phyloP scores from a whole-genome alignment of 2,797 vertebrate genomes.

The Crocidura indochinensis region DNA sequence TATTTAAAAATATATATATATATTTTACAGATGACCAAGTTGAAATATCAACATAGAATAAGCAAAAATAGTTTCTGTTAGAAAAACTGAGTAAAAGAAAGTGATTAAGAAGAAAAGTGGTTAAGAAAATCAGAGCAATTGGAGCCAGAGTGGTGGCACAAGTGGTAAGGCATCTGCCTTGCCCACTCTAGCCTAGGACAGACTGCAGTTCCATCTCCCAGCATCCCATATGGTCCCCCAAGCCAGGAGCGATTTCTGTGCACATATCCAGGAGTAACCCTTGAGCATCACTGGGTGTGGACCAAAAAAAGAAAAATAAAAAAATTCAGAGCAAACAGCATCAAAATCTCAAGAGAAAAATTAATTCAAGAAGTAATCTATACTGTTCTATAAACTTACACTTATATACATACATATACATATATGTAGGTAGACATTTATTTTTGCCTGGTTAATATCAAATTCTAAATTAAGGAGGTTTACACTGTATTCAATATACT shows the following conservation, averaged over 20 bases:
- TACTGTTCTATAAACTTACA: too few species aligned
- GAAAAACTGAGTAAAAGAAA: background rate
- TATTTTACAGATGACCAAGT: background rate
- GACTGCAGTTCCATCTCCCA: too few species aligned
- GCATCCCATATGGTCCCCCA: too few species aligned
- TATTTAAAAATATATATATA: too few species aligned
- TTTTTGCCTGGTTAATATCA: background rate
- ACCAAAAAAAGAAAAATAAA: background rate
- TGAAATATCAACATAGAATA: background rate
- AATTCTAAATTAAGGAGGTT: background rate
- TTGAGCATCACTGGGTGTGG: too few species aligned
- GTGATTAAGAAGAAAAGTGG: background rate
- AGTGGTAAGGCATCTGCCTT: too few species aligned
- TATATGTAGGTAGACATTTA: too few species aligned
- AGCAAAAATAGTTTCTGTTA: background rate
- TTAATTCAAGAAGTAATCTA: background rate
- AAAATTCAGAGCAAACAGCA: background rate
- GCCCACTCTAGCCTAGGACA: too few species aligned
- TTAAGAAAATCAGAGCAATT: background rate
- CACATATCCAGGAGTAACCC: too few species aligned
- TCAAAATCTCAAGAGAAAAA: background rate
- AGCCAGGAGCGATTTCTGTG: too few species aligned
- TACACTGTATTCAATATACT: background rate
- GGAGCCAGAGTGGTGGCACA: background rate
- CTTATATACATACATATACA: too few species aligned